Evolutionary conservation across 2,888 invertebrate genomes (phyloP), one percentile per base, ranked within the genome.

Genomic region (Syritta pipiens): DNA sequence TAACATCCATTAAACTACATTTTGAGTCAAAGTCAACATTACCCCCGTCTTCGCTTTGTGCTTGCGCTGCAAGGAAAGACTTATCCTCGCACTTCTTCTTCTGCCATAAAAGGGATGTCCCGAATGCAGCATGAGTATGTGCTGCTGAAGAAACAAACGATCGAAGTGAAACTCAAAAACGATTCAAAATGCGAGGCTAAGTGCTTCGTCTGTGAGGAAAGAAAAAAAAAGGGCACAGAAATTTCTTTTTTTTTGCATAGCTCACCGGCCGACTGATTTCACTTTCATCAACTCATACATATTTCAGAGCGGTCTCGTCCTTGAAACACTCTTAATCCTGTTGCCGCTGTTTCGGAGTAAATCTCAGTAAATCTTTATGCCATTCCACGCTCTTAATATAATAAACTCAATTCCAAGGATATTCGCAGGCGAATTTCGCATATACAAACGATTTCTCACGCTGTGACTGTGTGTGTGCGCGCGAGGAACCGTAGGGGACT

Each of bases 361-460:
- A 77, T 67, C 77, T 59, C 60, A 44, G 76, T 77, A 71, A 71
- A 65, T 55, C 53, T 51, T 53, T 51, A 53, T 48, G 35, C 26
- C 51, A 51, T 68, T 68, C 60, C 37, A 59, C 5, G 42, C 55
- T 49, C 55, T 69, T 69, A 55, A 62, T 51, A 63, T 44, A 40
- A 30, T 71, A 65, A 26, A n/a, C n/a, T n/a, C n/a, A n/a, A n/a
- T 42, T 65, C 60, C 65, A 60, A 72, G 65, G 72, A 67, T 71
- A 40, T 71, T 59, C n/a, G 37, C 32, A n/a, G 40, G 17, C 37
- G 51, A 51, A 67, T 12, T 40, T 57, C 44, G 35, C 37, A 30
- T 24, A 37, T 30, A 60, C 46, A 51, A 72, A 67, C 46, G 40
- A 55, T 42, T 42, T 67, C 46, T 46, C 59, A 53, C 65, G 22